Evolutionary conservation across 1,140 invertebrate species (phyloP).

Genomic region (Cephus cinctus): DNA sequence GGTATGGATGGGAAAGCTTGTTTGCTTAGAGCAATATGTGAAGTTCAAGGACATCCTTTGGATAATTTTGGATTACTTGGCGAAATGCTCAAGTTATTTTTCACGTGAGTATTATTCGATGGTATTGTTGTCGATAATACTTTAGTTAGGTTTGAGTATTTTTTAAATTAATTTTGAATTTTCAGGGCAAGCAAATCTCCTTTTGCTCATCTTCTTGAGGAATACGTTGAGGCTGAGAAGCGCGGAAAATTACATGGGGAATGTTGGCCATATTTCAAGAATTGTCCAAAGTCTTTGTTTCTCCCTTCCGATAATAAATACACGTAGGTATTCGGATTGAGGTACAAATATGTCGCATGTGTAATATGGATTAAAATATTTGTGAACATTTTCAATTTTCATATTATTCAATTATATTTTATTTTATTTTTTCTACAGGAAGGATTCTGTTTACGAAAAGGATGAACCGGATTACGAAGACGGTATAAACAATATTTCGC

Average conservation of each 20-base stretch:
- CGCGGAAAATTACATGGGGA: slow-evolving; percentile 74
- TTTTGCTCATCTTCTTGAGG: slow-evolving; percentile 67
- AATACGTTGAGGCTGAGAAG: slow-evolving; percentile 77
- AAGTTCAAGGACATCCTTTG: slow-evolving; percentile 78
- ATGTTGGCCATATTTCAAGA: slow-evolving; percentile 80
- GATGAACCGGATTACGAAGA: slow-evolving; percentile 9
- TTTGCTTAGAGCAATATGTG: slow-evolving; percentile 78
- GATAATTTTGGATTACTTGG: slow-evolving; percentile 75
- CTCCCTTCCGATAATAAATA: slow-evolving; percentile 66
- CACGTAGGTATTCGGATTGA: slow-evolving; percentile 53
- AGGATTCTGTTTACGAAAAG: slow-evolving; percentile 25
- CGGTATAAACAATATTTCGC: slow-evolving; percentile 15
- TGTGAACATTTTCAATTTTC: background rate
- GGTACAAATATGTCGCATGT: background rate
- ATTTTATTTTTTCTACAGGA: slow-evolving; percentile 17
- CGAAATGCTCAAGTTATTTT: slow-evolving; percentile 76
- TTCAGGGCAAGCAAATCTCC: slow-evolving; percentile 78
- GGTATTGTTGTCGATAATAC: too few species aligned
- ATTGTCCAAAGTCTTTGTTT: slow-evolving; percentile 80
- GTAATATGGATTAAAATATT: background rate
- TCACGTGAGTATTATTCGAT: slow-evolving; percentile 73
- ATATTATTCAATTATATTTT: background rate
- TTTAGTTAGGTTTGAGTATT: too few species aligned
- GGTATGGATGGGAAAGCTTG: slow-evolving; percentile 80
- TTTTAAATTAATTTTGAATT: too few species aligned